Conservation (phyloP, 2,113 vertebrate species). For the Oplegnathus fasciatus region DNA sequence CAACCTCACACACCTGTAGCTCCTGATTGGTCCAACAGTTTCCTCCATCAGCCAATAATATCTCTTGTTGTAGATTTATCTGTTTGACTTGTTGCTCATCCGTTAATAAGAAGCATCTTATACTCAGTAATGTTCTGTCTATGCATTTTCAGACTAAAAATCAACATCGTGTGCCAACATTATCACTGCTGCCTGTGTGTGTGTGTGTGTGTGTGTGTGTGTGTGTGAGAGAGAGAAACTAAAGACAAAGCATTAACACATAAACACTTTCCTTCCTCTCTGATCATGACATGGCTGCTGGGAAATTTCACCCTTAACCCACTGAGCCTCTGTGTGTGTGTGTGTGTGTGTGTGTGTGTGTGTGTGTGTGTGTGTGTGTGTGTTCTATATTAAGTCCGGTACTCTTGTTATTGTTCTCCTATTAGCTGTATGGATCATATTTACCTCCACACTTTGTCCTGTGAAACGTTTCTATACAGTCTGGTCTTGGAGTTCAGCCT, state of each 20-base stretch:
- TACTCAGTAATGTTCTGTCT: too few species aligned
- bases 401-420: constrained; percentile 25
- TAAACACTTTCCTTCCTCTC: constrained; percentile 35
- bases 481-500: too few species aligned
- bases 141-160: too few species aligned
- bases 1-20: too few species aligned
- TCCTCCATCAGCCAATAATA: too few species aligned
- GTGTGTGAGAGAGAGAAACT: neutral
- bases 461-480: neutral
- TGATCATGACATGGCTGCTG: neutral
- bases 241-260: constrained; percentile 11
- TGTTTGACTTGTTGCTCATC: too few species aligned
- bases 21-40: too few species aligned
- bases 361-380: constrained; percentile 3
- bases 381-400: neutral
- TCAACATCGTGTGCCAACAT: too few species aligned
- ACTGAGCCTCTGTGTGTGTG: neutral
- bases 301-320: constrained; percentile 32
- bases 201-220: too few species aligned
- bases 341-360: neutral
- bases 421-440: neutral
- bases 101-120: too few species aligned
- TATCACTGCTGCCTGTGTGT: too few species aligned
- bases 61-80: too few species aligned
- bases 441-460: neutral